Percentiles rank a stretch among this genome's conserved stretches.
Evolutionary conservation across 1,140 invertebrate genomes (phyloP).

Genomic region (Acromyrmex charruanus): DNA sequence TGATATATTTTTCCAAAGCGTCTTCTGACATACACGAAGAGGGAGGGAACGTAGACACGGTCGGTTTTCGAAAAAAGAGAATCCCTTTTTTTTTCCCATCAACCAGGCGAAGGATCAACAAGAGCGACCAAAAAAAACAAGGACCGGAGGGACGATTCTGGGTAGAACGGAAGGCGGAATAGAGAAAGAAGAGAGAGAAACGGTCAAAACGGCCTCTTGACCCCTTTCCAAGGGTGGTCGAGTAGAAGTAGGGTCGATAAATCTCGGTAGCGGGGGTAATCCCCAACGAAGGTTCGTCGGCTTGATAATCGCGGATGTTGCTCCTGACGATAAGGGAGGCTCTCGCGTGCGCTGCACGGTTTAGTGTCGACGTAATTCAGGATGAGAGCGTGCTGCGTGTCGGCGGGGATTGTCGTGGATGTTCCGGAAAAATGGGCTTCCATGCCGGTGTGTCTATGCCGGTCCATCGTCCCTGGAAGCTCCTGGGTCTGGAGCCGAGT

Average conservation of each 20-base stretch:
- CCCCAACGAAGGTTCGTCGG: constrained; percentile 66
- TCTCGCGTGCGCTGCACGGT: constrained; percentile 71
- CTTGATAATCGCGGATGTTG: constrained; percentile 74
- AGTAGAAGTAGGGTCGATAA: constrained; percentile 71
- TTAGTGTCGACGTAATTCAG: constrained; percentile 73
- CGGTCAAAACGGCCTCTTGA: constrained; percentile 52
- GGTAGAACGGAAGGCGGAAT: constrained; percentile 23
- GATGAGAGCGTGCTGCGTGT: constrained; percentile 69
- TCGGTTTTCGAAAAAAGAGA: constrained; percentile 12
- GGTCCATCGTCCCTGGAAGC: constrained; percentile 32
- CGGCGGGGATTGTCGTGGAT: constrained; percentile 60
- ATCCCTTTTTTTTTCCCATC: constrained; percentile 49
- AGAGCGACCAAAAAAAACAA: constrained; percentile 22
- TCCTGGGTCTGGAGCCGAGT: not conserved
- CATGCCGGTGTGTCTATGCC: constrained; percentile 21
- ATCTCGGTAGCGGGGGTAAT: constrained; percentile 64
- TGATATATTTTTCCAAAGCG: not conserved
- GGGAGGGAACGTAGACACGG: constrained; percentile 6
- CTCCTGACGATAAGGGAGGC: constrained; percentile 72
- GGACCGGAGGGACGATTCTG: not conserved
- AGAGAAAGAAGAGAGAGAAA: constrained; percentile 9
- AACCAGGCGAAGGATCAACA: constrained; percentile 24
- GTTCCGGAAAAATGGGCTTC: constrained; percentile 48
- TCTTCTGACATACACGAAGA: constrained; percentile 17
- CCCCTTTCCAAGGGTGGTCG: constrained; percentile 58